phyloP scores from a whole-genome alignment of 2,797 vertebrate genomes.

The Crotalus adamanteus region DNA sequence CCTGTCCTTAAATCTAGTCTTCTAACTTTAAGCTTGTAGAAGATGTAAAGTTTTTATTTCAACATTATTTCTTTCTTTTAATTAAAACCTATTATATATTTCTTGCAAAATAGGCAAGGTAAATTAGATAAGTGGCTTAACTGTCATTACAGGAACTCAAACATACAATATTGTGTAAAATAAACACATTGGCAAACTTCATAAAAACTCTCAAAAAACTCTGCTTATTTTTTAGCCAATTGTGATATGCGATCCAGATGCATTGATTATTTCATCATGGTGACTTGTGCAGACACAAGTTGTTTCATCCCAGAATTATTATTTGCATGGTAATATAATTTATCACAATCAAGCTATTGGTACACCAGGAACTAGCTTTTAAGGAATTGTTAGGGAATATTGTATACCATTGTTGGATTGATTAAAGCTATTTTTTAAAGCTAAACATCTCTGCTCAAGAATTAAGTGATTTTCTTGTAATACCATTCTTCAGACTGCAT shows the following conservation, averaged over 20 bases:
- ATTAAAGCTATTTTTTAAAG: neutral
- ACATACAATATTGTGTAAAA: neutral
- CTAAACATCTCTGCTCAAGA: neutral
- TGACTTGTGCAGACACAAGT: neutral
- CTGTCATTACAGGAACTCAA: neutral
- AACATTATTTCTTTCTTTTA: neutral
- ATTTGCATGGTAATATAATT: neutral
- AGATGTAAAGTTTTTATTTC: neutral
- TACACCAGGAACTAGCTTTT: neutral
- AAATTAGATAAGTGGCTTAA: neutral
- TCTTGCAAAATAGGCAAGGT: neutral
- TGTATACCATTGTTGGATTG: neutral
- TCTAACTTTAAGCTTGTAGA: neutral
- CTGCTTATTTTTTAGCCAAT: neutral
- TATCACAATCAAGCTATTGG: neutral
- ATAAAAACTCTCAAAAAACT: neutral
- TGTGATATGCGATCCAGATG: neutral
- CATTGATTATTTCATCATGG: neutral
- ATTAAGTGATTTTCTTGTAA: neutral
- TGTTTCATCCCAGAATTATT: neutral
- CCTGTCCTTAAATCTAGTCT: neutral
- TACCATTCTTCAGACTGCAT: neutral
- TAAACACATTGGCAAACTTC: neutral
- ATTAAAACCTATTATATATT: neutral
- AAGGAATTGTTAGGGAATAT: neutral